Percentiles rank a stretch among this genome's conserved stretches.
Conservation (phyloP, 2,888 invertebrate genomes). For the Ethmia dodecea region DNA sequence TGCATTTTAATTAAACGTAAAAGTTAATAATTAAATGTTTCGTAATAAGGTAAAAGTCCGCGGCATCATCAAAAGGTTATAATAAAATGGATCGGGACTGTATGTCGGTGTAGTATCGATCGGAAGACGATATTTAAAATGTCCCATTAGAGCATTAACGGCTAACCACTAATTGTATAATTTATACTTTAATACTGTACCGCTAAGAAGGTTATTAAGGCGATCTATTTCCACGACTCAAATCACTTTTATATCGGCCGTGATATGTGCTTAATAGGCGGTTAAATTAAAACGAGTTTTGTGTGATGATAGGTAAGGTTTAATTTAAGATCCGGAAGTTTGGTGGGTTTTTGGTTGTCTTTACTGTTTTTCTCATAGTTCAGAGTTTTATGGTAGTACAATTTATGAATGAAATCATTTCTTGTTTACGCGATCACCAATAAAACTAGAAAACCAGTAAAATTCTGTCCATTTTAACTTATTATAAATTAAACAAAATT, state of each 20-base stretch:
- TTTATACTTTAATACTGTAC: constrained; percentile 9
- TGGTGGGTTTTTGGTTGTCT: too few species aligned
- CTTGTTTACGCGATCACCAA: too few species aligned
- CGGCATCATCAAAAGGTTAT: constrained; percentile 38
- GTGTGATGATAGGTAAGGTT: neutral
- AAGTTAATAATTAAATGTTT: constrained; percentile 37
- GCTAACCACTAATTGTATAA: constrained; percentile 31
- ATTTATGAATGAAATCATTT: too few species aligned
- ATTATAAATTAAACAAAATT: too few species aligned
- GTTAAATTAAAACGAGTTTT: constrained; percentile 9
- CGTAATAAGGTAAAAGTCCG: constrained; percentile 51
- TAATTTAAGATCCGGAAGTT: too few species aligned
- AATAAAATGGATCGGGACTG: constrained; percentile 7
- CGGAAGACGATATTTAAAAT: constrained; percentile 14
- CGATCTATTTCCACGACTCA: constrained; percentile 14
- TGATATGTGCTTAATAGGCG: constrained; percentile 17
- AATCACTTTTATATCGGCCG: constrained; percentile 21
- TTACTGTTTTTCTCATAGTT: too few species aligned
- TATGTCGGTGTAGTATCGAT: constrained; percentile 6
- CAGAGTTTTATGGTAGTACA: too few species aligned
- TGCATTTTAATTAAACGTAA: constrained; percentile 42
- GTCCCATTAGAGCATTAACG: constrained; percentile 23
- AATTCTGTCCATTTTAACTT: too few species aligned
- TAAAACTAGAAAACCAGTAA: too few species aligned
- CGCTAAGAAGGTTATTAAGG: constrained; percentile 21